Conservation (phyloP, 1,140 invertebrate genomes). For the Halesus radiatus region DNA sequence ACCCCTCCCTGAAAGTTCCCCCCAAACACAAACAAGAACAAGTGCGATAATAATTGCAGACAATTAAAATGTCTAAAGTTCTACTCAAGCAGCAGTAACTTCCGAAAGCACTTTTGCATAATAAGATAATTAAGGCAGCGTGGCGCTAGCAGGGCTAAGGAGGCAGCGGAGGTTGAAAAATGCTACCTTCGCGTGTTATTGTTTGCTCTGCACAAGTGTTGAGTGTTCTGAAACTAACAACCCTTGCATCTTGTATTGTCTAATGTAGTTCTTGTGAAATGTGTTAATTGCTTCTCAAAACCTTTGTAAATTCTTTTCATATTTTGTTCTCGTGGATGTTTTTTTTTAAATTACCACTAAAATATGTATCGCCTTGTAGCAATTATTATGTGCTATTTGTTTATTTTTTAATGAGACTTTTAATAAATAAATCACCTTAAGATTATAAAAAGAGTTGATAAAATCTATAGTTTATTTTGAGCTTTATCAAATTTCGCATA, state of each 20-base stretch:
- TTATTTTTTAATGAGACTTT: too few relatives aligned
- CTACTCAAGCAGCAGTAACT: slow-evolving; percentile 35
- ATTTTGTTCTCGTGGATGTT: too few relatives aligned
- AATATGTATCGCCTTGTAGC: too few relatives aligned
- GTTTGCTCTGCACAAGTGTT: background rate
- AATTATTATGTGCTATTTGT: too few relatives aligned
- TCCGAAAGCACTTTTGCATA: slow-evolving; percentile 53
- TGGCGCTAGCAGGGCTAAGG: slow-evolving; percentile 1
- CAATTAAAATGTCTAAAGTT: slow-evolving; percentile 56
- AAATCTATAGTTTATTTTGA: too few relatives aligned
- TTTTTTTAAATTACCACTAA: too few relatives aligned
- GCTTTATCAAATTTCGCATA: too few relatives aligned
- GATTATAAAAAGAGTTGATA: too few relatives aligned
- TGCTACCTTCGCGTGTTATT: slow-evolving; percentile 19
- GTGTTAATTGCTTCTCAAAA: background rate
- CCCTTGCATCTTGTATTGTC: background rate
- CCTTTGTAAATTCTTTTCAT: background rate
- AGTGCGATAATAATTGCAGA: slow-evolving; percentile 44
- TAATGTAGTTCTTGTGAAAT: background rate
- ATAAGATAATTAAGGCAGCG: slow-evolving; percentile 52
- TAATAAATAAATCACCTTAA: too few relatives aligned
- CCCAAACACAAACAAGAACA: slow-evolving; percentile 40
- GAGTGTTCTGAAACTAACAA: background rate
- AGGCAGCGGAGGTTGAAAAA: background rate
- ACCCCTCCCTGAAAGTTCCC: background rate